Conservation (phyloP, 2,888 invertebrate species). For the Eupithecia exiguata region DNA sequence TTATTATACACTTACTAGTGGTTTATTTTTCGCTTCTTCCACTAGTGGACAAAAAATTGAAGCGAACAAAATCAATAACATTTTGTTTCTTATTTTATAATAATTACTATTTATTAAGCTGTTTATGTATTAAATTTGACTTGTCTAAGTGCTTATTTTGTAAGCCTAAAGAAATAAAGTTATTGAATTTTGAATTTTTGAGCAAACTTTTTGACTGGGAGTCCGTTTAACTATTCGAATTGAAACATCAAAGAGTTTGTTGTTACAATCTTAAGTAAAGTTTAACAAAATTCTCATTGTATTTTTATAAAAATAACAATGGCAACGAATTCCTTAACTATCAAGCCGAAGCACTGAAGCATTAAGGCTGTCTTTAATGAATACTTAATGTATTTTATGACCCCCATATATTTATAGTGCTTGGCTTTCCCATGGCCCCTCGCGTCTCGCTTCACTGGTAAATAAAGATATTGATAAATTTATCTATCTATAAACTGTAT, state of each 20-base stretch:
- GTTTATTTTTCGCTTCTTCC: no score
- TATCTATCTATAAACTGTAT: conserved; percentile 21
- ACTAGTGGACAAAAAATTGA: no score
- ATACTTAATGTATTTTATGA: conserved; percentile 69
- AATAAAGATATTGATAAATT: conserved; percentile 36
- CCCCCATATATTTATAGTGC: conserved; percentile 41
- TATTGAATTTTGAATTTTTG: no score
- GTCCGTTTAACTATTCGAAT: not conserved
- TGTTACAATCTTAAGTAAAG: not conserved
- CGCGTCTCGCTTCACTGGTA: conserved; percentile 34
- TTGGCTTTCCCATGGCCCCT: conserved; percentile 38
- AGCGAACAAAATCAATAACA: no score
- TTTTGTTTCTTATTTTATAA: no score
- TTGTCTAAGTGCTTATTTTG: no score
- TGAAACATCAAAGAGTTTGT: not conserved
- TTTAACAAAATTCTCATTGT: conserved; percentile 2
- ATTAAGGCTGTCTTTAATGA: conserved; percentile 58
- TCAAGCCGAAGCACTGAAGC: conserved; percentile 46
- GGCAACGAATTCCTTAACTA: conserved; percentile 34
- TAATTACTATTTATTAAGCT: no score
- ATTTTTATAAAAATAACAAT: conserved; percentile 13
- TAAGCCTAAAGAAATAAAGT: no score
- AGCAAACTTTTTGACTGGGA: not conserved
- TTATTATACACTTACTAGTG: no score
- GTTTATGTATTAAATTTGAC: no score